phyloP scores from a whole-genome alignment of 2,113 vertebrate species.

The Charina bottae region DNA sequence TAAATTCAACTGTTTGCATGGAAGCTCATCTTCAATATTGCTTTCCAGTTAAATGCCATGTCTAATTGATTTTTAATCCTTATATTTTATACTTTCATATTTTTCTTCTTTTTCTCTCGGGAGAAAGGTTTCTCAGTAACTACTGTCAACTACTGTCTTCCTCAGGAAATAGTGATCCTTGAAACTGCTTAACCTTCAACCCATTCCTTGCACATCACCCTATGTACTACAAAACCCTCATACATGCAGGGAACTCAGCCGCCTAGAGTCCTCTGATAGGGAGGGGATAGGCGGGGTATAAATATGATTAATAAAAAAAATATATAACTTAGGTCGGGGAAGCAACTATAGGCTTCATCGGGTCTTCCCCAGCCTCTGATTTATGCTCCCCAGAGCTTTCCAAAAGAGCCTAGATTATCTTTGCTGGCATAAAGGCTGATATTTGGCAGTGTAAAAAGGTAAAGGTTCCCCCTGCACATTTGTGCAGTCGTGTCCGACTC shows the following conservation, averaged over 20 bases:
- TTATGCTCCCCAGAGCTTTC: not conserved
- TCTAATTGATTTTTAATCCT: not conserved
- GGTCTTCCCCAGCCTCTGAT: not conserved
- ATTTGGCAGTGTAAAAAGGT: too few species aligned
- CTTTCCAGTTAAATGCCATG: not conserved
- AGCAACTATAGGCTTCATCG: not conserved
- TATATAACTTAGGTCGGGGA: not conserved
- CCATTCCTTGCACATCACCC: not conserved
- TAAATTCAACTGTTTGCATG: slow-evolving; percentile 44
- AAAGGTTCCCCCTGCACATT: too few species aligned
- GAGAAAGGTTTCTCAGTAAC: not conserved
- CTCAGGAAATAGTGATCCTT: not conserved
- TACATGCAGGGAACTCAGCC: not conserved
- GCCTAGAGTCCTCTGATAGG: too few species aligned
- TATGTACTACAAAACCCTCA: not conserved
- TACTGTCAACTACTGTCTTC: not conserved
- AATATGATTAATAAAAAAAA: too few species aligned
- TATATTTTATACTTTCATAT: not conserved
- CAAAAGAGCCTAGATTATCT: not conserved
- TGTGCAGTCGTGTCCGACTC: too few species aligned
- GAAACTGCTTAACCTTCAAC: not conserved
- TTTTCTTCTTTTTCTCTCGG: slow-evolving; percentile 5
- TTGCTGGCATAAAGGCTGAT: too few species aligned
- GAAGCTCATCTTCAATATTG: not conserved
- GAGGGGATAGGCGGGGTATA: too few species aligned